Evolutionary conservation across 2,888 invertebrate species (phyloP), one percentile per base, ranked within the genome.

Genomic region (Campoplex nolae): DNA sequence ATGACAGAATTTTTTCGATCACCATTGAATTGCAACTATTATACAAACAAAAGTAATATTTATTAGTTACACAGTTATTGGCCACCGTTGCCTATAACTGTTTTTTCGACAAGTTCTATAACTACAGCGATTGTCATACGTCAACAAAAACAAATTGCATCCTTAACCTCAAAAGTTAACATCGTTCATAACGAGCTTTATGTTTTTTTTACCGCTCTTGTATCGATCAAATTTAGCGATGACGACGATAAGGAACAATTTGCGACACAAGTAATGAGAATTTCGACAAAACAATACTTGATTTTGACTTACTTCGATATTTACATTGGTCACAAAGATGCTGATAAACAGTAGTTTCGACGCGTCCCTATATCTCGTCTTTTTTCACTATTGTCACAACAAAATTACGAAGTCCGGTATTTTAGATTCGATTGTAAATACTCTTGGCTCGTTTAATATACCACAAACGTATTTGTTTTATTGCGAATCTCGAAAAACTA

Each of bases 81-180:
- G 87, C 87, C 82, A 76, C 54, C 11, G 42, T 67, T 87, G 85
- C 79, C 75, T 75, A 85, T 79, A 85, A 85, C 82, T 79, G 85
- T 16, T 58, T 85, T 83, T 86, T 87, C 54, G 45, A 11, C 58
- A 3, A 54, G 62, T 35, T 51, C 56, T 74, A 35, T 62, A 58
- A 85, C 75, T 76, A 87, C 75, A 87, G 87, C 82, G 85, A 58
- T 87, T 87, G 87, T 76, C 85, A 87, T 85, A 82, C 82, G 87
- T 87, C 84, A 87, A 87, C 85, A 87, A 85, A 77, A 83, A 87
- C 87, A 85, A 80, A 71, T 56, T 45, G 56, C 42, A 18, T 56
- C 35, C 78, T 67, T 87, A 87, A 87, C 87, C 87, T 87, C 78
- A 79, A 85, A 85, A 83, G 38, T n/a, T 28, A 3, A 23, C 13